Evolutionary conservation across 2,797 vertebrate species (phyloP), one percentile per base, ranked within the genome.

Genomic region (Macrochelys suwanniensis): DNA sequence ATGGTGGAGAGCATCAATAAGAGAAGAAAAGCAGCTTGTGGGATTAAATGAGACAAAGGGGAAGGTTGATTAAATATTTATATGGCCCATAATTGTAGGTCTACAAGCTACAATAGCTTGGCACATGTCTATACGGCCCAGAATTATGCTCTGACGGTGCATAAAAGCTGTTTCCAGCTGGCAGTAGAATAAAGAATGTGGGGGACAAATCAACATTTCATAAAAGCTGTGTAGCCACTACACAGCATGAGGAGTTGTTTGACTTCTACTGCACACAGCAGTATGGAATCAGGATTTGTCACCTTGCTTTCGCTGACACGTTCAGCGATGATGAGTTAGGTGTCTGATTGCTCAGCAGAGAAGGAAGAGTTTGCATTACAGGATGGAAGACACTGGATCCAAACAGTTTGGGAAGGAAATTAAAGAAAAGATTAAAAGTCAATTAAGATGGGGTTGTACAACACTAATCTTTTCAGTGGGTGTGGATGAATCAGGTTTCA

Each of bases 371-470:
- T 80, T 74, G 50, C 54, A 47, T 84, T 90, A 59, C 84, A 88
- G 15, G 80, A 26, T 25, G 19, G 68, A 76, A 93, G 76, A 51
- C 71, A 17, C 33, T 31, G 88, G 57, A 65, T 65, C 42, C 65
- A 80, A 59, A 31, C 76, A 51, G 71, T 59, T 49, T 82, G 90
- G 84, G 61, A 57, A 92, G 77, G 91, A 91, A 71, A 85, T 85
- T n/a, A 9, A 83, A 33, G 49, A 42, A 54, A 89, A 84, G 26
- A 90, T 94, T 81, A 91, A 82, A 91, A 96, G 84, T 77, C 74
- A 96, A 97, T 97, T 97, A 96, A 93, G 78, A 89, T 89, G 28
- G 11, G 82, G 23, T 78, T 92, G 86, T 93, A 84, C 78, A 90
- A 42, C 93, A 80, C 65, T 65, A 25, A 95, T 92, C 84, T 79